Evolutionary conservation across 2,113 vertebrate species (phyloP).

Genomic region (Aphyosemion australe): DNA sequence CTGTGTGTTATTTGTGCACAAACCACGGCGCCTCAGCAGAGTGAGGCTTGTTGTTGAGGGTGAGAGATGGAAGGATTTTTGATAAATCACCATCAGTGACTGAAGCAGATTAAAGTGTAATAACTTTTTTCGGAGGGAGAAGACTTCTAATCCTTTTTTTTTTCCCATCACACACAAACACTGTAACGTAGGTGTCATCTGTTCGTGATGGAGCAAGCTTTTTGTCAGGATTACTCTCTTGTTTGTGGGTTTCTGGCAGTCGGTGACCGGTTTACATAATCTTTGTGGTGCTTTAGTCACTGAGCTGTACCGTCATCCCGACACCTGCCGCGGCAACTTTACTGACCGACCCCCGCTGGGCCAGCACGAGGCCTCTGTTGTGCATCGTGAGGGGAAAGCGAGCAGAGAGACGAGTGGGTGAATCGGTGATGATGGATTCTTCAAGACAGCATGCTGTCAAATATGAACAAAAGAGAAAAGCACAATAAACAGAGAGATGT

Average conservation of each 20-base stretch:
- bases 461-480: slow-evolving; percentile 8
- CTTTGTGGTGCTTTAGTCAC: slow-evolving; percentile 16
- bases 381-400: slow-evolving; percentile 17
- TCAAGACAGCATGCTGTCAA: not conserved
- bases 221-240: slow-evolving; percentile 24
- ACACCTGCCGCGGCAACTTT: slow-evolving; percentile 44
- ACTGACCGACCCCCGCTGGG: slow-evolving; percentile 32
- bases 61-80: slow-evolving; percentile 17
- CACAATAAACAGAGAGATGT: not conserved
- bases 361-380: slow-evolving; percentile 9
- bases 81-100: slow-evolving; percentile 22
- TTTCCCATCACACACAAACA: slow-evolving; percentile 25
- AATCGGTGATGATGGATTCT: slow-evolving; percentile 4
- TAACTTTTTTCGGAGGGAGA: slow-evolving; percentile 23
- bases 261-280: slow-evolving; percentile 43
- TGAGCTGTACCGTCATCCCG: slow-evolving; percentile 23
- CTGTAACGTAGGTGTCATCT: slow-evolving; percentile 52
- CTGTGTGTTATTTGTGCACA: no score
- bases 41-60: slow-evolving; percentile 17
- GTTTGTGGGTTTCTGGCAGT: slow-evolving; percentile 28
- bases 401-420: not conserved
- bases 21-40: not conserved
- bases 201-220: slow-evolving; percentile 34
- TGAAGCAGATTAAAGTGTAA: slow-evolving; percentile 42
- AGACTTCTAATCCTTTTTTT: slow-evolving; percentile 25